A percentile compares a stretch with the other conserved stretches of the same genome.
Evolutionary conservation across 2,888 invertebrate species (phyloP).

Genomic region (Ennomos quercinarius): DNA sequence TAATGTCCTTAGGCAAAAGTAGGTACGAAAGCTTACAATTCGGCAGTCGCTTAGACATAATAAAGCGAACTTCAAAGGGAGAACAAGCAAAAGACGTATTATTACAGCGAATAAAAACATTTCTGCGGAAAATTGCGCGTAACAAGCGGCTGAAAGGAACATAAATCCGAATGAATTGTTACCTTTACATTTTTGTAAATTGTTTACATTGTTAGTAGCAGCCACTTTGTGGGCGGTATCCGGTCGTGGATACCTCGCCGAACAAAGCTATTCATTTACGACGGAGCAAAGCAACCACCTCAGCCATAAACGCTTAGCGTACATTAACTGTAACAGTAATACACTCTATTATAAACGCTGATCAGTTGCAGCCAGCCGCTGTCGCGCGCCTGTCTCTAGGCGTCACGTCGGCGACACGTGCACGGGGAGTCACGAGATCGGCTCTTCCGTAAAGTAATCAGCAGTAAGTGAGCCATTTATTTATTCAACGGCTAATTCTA

Average conservation of each 20-base stretch:
- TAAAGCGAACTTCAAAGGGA: constrained; percentile 3
- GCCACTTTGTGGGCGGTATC: not conserved
- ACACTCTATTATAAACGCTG: too few species aligned
- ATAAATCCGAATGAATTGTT: not conserved
- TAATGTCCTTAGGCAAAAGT: too few species aligned
- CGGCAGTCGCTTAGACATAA: not conserved
- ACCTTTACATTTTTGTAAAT: constrained; percentile 1
- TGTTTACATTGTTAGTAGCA: not conserved
- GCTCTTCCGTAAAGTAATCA: too few species aligned
- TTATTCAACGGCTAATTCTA: too few species aligned
- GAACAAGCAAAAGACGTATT: constrained; percentile 1
- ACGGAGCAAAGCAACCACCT: not conserved
- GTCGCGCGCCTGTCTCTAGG: too few species aligned
- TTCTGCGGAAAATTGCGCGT: constrained; percentile 2
- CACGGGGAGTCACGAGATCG: too few species aligned
- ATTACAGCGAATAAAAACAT: constrained; percentile 1
- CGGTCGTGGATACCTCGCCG: not conserved
- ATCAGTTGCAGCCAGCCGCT: too few species aligned
- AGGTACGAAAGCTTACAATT: too few species aligned
- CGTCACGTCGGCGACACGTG: too few species aligned
- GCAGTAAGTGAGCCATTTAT: too few species aligned
- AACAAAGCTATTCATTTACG: not conserved
- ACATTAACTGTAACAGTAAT: too few species aligned
- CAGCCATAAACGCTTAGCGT: too few species aligned
- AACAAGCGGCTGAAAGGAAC: constrained; percentile 6